Evolutionary conservation across 2,888 invertebrate genomes (phyloP).

Genomic region (Leptopilina drosophilae): DNA sequence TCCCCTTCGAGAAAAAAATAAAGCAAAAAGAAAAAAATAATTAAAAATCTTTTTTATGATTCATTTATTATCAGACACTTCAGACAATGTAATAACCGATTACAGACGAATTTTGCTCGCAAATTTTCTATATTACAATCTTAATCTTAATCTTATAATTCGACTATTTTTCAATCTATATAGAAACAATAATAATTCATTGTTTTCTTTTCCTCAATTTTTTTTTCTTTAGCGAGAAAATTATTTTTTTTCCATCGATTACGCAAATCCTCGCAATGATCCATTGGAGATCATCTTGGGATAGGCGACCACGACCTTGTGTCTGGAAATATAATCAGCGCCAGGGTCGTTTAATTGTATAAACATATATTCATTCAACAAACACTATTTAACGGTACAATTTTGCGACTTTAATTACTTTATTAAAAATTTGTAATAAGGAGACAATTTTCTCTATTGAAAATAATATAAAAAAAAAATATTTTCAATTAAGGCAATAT

Average conservation of each 20-base stretch:
- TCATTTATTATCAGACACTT: neutral
- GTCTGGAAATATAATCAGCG: conserved; percentile 26
- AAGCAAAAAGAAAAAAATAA: too few species aligned
- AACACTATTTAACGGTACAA: neutral
- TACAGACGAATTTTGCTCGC: too few species aligned
- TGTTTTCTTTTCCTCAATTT: neutral
- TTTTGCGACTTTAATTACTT: neutral
- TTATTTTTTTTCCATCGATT: neutral
- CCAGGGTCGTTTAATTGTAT: conserved; percentile 5
- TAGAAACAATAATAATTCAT: neutral
- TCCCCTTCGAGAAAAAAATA: too few species aligned
- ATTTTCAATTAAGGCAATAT: too few species aligned
- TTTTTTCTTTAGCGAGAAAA: neutral
- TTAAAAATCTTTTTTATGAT: too few species aligned
- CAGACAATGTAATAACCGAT: neutral
- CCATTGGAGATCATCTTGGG: conserved; percentile 21
- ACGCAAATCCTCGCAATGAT: conserved; percentile 13
- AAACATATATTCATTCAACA: neutral
- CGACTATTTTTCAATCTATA: conserved; percentile 10
- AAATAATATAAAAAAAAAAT: too few species aligned
- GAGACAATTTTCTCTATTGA: too few species aligned
- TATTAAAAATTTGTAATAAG: too few species aligned
- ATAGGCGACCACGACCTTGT: conserved; percentile 32
- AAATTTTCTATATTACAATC: neutral
- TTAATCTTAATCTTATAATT: neutral